phyloP scores from a whole-genome alignment of 2,888 invertebrate species.

The Tanaodytes sp. region DNA sequence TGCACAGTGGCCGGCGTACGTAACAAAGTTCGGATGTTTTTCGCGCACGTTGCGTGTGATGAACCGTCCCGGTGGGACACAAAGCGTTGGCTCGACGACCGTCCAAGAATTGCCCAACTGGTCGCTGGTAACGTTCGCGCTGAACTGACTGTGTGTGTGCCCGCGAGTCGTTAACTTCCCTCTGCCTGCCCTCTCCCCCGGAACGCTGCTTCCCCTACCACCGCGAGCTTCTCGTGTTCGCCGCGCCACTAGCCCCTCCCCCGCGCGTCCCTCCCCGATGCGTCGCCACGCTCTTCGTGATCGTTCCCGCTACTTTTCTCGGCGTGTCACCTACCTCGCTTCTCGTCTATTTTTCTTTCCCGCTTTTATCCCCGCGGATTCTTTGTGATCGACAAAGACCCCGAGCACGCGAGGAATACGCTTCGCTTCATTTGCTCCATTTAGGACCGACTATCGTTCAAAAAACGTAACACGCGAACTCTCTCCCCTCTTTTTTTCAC shows the following conservation, averaged over 20 bases:
- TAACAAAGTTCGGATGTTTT: too few relatives aligned
- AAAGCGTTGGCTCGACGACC: not conserved
- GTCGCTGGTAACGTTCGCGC: constrained; percentile 20
- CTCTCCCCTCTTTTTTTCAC: not conserved
- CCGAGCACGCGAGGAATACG: too few relatives aligned
- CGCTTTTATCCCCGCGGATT: constrained; percentile 15
- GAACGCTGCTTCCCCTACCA: not conserved
- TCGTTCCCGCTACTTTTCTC: constrained; percentile 29
- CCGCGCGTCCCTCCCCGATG: constrained; percentile 5
- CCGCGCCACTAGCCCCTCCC: constrained; percentile 17
- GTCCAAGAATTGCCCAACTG: not conserved
- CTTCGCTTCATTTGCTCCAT: too few relatives aligned
- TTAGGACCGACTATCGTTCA: too few relatives aligned
- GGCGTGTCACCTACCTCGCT: constrained; percentile 10
- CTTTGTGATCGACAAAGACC: too few relatives aligned
- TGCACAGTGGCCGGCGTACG: too few relatives aligned
- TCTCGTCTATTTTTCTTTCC: constrained; percentile 14
- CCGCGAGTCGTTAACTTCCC: constrained; percentile 30
- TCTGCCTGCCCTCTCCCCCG: not conserved
- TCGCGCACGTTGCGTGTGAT: not conserved
- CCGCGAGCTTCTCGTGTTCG: constrained; percentile 25
- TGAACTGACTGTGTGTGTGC: constrained; percentile 26
- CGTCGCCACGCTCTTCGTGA: constrained; percentile 22
- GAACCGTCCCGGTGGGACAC: not conserved
- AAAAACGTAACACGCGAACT: too few relatives aligned